Base-by-base conservation (phyloP, 2,113 vertebrate genomes). In the Steatornis caripensis region DNA sequence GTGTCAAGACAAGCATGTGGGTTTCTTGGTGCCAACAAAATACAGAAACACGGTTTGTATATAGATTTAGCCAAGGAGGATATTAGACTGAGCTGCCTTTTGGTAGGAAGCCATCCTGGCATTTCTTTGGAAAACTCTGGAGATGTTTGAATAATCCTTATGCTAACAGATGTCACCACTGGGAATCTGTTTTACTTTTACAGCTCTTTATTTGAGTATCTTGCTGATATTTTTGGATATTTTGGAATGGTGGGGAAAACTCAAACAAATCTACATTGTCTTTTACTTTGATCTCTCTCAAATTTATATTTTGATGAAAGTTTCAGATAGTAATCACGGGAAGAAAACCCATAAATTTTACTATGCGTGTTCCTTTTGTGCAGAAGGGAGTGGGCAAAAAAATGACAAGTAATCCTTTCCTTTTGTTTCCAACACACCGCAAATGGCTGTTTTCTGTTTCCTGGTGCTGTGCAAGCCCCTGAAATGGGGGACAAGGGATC, bases 151-250 rank as follows among this genome's bases (percentile, higher is more conserved):
- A 95, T 68, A 92, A 81, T 89, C 64, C 64, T 87, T 92, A 82
- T 19, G 51, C 74, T 95, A 95, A 96, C 72, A 96, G 94, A 87
- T 93, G 83, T 93, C 89, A 90, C 97, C 83, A 36, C 87, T 91
- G 76, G 88, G 86, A 91, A 87, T 83, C 90, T 95, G 79, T 60
- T 92, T 96, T 86, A 78, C 86, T 95, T 95, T 96, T 71, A 29
- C 80, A 76, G 64, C 32, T 84, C 79, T 93, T 93, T 92, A 87
- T 96, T 95, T 90, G 79, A 88, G n/a, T 82, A 69, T 61, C 37
- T 79, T 69, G 37, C 71, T 80, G 75, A 66, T n/a, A 49, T 86
- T 95, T 94, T 53, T 45, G 15, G 27, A 49, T 93, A 55, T 66
- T 96, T 90, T 94, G 84, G 55, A 81, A 79, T 45, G 24, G 69